Percentiles rank a stretch among this genome's conserved stretches.
Evolutionary conservation across 2,113 vertebrate genomes (phyloP).

Genomic region (Globicephala melas): DNA sequence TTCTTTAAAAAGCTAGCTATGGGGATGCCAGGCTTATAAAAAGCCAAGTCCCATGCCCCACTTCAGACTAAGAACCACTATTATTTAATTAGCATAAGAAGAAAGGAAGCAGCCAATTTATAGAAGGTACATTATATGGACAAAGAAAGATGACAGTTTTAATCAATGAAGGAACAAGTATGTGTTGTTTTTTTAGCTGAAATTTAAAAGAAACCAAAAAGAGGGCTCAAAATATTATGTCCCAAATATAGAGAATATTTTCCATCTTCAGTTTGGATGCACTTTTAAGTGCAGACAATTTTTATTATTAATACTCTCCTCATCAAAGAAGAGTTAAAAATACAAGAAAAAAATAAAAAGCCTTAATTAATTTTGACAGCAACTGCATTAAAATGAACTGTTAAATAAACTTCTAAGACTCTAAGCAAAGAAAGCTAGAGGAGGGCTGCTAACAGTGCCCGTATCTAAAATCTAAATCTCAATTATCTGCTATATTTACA

Average conservation of each 20-base stretch:
- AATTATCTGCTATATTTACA: conserved; percentile 67
- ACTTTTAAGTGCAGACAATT: conserved; percentile 37
- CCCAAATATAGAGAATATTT: background rate
- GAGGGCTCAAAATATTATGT: background rate
- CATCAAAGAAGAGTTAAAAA: conserved; percentile 26
- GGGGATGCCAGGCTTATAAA: background rate
- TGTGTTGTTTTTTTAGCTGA: background rate
- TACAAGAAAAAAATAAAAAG: background rate
- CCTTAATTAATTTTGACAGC: conserved; percentile 43
- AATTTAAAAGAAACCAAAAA: background rate
- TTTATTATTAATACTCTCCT: conserved; percentile 50
- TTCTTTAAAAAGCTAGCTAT: background rate
- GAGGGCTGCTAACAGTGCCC: conserved; percentile 27
- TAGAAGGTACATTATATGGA: background rate
- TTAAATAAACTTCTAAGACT: conserved; percentile 48
- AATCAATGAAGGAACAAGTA: background rate
- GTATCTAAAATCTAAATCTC: conserved; percentile 66
- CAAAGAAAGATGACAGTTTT: background rate
- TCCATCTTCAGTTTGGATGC: background rate
- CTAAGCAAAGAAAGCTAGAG: conserved; percentile 4
- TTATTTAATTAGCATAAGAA: background rate
- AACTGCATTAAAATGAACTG: conserved; percentile 53
- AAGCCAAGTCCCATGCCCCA: background rate
- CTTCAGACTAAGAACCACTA: background rate
- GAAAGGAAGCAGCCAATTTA: conserved; percentile 20